Evolutionary conservation across 2,113 vertebrate genomes (phyloP).

Genomic region (Mandrillus leucophaeus): DNA sequence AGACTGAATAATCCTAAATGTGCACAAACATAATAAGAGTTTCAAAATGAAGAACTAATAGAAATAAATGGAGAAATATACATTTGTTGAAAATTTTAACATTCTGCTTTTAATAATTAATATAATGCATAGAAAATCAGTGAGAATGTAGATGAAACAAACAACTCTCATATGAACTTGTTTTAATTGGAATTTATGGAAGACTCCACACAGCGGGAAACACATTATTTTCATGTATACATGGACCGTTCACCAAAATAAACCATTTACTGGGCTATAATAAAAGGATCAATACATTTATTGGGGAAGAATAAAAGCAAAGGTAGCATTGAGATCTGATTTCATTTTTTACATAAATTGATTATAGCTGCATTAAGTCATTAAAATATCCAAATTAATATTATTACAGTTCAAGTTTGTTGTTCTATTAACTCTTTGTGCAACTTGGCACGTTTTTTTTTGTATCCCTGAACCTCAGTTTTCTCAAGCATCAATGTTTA

Average conservation of each 20-base stretch:
- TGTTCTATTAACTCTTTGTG: background rate
- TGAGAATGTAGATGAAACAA: background rate
- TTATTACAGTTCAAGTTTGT: background rate
- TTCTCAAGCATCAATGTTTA: background rate
- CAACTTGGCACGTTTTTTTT: background rate
- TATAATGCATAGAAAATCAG: background rate
- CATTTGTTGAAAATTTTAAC: background rate
- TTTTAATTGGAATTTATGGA: constrained; percentile 26
- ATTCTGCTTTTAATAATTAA: background rate
- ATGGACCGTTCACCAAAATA: background rate
- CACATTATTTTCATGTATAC: background rate
- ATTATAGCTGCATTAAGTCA: background rate
- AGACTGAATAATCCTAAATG: background rate
- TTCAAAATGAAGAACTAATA: background rate
- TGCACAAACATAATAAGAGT: background rate
- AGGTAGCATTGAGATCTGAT: background rate
- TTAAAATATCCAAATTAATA: background rate
- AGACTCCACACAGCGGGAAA: background rate
- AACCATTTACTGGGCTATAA: background rate
- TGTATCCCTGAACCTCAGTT: background rate
- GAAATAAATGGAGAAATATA: background rate
- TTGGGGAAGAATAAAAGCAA: background rate
- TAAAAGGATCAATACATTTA: background rate
- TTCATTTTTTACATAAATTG: background rate
- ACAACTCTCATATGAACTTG: background rate